Base-by-base conservation (phyloP, 2,888 invertebrate species). In the Heliconius ethilla region DNA sequence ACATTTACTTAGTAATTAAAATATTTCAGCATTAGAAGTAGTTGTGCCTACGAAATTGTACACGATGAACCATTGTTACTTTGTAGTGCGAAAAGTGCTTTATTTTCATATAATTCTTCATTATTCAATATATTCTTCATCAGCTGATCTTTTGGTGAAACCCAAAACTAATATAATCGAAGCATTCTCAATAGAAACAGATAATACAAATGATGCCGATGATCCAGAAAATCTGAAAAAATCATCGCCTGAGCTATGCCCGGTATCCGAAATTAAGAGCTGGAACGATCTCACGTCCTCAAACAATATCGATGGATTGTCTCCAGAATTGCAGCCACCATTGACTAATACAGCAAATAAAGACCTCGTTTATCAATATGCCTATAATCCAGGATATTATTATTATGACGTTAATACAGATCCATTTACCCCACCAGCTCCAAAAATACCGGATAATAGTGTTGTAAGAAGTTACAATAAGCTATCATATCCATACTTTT, bases 91-190 rank as follows among this genome's bases (percentile, higher is more conserved):
- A 25, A 65, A n/a, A 65, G 67, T 76, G 51, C 22, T 79, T 37
- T 7, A 70, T 40, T 40, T 40, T 40, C 1, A 40, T 3, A 40
- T 40, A 11, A 40, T 40, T 40, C 9, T 40, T 40, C 40, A 40
- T 67, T 37, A 37, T 13, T 6, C 59, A 45, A 22, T 70, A 18
- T 27, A 55, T 27, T 63, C 27, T 66, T 66, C 73, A 22, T 74
- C 66, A 13, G 65, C 63, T 18, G 51, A 63, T 59, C 25, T 51
- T 29, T n/a, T 70, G 6, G 69, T 40, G 15, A 76, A 59, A 10
- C 80, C 79, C 55, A 70, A 62, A 59, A 81, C 81, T 25, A 13
- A 37, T 6, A 77, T 81, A 40, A 77, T 80, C n/a, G 79, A 81
- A 78, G 67, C 75, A 9, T 7, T 78, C 22, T 55, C 78, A 3